Conservation (phyloP, 2,888 invertebrate genomes). For the Apamea anceps region DNA sequence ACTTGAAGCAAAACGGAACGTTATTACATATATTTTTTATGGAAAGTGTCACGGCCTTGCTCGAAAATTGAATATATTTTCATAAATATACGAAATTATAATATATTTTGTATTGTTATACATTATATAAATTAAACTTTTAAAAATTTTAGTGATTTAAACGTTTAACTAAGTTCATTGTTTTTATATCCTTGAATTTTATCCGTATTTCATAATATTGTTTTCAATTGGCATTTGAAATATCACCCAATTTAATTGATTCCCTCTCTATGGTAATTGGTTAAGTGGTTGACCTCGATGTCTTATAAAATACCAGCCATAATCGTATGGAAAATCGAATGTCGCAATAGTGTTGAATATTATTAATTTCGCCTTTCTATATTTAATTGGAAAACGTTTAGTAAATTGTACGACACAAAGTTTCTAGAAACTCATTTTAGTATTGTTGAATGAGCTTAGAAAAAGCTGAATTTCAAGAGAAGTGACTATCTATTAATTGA, state of each 20-base stretch:
- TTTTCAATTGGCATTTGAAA: slow-evolving; percentile 9
- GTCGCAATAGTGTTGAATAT: slow-evolving; percentile 18
- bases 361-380: slow-evolving; percentile 26
- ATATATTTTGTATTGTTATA: background rate
- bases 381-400: slow-evolving; percentile 13
- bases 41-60: slow-evolving; percentile 29
- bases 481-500: background rate
- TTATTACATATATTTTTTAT: slow-evolving; percentile 22
- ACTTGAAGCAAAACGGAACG: slow-evolving; percentile 28
- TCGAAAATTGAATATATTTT: slow-evolving; percentile 25
- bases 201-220: slow-evolving; percentile 12
- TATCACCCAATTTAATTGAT: slow-evolving; percentile 6
- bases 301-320: slow-evolving; percentile 11
- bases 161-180: background rate
- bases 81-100: slow-evolving; percentile 9
- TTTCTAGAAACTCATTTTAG: background rate
- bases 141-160: background rate
- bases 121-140: background rate
- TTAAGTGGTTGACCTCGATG: slow-evolving; percentile 31
- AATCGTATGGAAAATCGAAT: slow-evolving; percentile 32
- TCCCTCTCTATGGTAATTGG: slow-evolving; percentile 24
- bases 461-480: slow-evolving; percentile 7
- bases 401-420: background rate
- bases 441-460: background rate
- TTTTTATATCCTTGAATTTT: slow-evolving; percentile 1